These are phyloP conservation scores for Drosophila engyochracea DNA, from an alignment of 2,888 invertebrate species.

Conservation along the genomic window DNA sequence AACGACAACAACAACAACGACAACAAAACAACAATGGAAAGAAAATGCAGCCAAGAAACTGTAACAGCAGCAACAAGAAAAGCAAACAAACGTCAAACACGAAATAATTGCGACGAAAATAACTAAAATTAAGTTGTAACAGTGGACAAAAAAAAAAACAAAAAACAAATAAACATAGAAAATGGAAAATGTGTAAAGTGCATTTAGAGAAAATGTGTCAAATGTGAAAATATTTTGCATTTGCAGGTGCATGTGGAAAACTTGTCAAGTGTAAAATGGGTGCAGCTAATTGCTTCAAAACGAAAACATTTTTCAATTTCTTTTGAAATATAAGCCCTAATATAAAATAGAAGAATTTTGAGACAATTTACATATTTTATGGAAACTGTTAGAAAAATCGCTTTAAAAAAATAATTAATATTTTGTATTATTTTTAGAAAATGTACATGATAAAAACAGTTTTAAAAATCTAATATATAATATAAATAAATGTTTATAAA, in stretches of 20 bases:
- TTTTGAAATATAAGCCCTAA: not conserved
- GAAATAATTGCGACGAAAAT: conserved; percentile 64
- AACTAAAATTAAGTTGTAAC: conserved; percentile 66
- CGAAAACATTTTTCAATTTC: not conserved
- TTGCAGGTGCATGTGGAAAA: conserved; percentile 35
- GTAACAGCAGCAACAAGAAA: conserved; percentile 31
- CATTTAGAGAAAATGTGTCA: conserved; percentile 64
- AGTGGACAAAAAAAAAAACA: conserved; percentile 30
- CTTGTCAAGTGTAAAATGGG: conserved; percentile 25
- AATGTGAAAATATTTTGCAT: conserved; percentile 56
- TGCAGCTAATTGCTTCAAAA: conserved; percentile 27
- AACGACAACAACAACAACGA: conserved; percentile 10
- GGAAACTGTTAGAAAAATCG: not conserved
- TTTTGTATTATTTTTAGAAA: not conserved
- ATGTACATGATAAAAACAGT: not conserved
- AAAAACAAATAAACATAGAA: not conserved
- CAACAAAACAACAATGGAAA: conserved; percentile 8
- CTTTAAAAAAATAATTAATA: not conserved
- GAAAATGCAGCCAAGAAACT: conserved; percentile 61
- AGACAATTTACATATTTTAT: not conserved
- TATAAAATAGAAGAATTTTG: not conserved
- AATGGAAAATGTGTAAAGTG: conserved; percentile 48
- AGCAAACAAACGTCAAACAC: conserved; percentile 48
- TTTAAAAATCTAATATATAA: not conserved
- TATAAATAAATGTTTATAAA: too few species aligned